A percentile compares a stretch with the other conserved stretches of the same genome.
Conservation (phyloP, 1,140 invertebrate genomes). For the Lutraria rhynchaena region DNA sequence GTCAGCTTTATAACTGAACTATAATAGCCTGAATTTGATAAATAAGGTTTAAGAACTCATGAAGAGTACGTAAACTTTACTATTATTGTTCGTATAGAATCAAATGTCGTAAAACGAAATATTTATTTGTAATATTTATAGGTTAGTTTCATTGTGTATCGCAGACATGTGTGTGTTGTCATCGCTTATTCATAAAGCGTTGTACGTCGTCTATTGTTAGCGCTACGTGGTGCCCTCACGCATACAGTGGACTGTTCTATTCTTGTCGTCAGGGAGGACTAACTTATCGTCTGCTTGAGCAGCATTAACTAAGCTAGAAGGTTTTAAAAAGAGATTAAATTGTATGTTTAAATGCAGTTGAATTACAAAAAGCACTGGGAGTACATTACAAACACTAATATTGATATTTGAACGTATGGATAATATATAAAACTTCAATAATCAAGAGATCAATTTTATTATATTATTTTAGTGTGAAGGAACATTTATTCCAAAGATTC, state of each 20-base stretch:
- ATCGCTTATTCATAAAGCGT: too few species aligned
- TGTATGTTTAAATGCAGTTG: slow-evolving; percentile 30
- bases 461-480: not conserved
- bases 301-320: slow-evolving; percentile 9
- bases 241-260: slow-evolving; percentile 13
- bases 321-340: slow-evolving; percentile 41
- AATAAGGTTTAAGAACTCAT: too few species aligned
- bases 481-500: not conserved
- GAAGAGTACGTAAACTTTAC: too few species aligned
- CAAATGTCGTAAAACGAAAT: too few species aligned
- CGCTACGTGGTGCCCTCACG: too few species aligned
- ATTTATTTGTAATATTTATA: too few species aligned
- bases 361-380: slow-evolving; percentile 1
- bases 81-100: too few species aligned
- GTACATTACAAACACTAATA: not conserved
- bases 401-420: slow-evolving; percentile 1
- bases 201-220: too few species aligned
- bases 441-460: not conserved
- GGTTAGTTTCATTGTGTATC: too few species aligned
- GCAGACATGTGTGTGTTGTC: too few species aligned
- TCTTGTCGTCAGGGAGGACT: slow-evolving; percentile 38
- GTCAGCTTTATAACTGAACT: too few species aligned
- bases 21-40: too few species aligned
- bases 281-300: slow-evolving; percentile 18
- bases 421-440: slow-evolving; percentile 2